Conservation (phyloP, 2,888 invertebrate genomes). For the Heliconius ismenius region DNA sequence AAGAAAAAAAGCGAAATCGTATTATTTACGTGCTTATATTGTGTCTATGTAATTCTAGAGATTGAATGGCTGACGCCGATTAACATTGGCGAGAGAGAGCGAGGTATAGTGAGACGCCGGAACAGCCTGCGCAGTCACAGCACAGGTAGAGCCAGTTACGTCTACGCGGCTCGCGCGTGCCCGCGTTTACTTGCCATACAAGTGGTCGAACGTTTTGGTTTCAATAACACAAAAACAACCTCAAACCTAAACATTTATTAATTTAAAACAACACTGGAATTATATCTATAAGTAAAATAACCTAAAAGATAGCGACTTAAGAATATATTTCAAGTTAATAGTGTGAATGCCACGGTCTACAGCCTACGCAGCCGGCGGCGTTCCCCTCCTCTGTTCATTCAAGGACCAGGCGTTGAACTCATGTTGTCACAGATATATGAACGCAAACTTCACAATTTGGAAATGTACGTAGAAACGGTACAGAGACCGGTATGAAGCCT, state of each 20-base stretch:
- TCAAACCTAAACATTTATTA: constrained; percentile 43
- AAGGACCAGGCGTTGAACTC: constrained; percentile 79
- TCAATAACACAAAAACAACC: constrained; percentile 58
- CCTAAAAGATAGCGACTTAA: constrained; percentile 1
- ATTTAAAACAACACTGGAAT: constrained; percentile 28
- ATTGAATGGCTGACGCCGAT: constrained; percentile 37
- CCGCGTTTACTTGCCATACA: constrained; percentile 57
- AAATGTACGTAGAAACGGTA: constrained; percentile 59
- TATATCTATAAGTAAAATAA: constrained; percentile 6
- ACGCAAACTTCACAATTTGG: constrained; percentile 59
- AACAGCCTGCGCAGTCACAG: constrained; percentile 64
- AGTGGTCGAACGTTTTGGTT: constrained; percentile 52
- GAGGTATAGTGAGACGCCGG: constrained; percentile 65
- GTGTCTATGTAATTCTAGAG: constrained; percentile 35
- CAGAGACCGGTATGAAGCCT: constrained; percentile 52
- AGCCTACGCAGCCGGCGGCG: constrained; percentile 78
- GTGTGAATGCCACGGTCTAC: constrained; percentile 79
- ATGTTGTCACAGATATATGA: constrained; percentile 64
- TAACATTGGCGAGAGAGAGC: constrained; percentile 58
- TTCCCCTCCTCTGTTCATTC: constrained; percentile 76
- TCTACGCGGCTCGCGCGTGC: constrained; percentile 69
- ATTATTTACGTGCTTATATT: constrained; percentile 24
- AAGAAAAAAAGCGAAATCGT: constrained; percentile 27
- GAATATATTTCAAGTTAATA: constrained; percentile 56
- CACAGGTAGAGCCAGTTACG: constrained; percentile 65